Evolutionary conservation across 2,797 vertebrate genomes (phyloP).

Genomic region (Acropternis orthonyx): DNA sequence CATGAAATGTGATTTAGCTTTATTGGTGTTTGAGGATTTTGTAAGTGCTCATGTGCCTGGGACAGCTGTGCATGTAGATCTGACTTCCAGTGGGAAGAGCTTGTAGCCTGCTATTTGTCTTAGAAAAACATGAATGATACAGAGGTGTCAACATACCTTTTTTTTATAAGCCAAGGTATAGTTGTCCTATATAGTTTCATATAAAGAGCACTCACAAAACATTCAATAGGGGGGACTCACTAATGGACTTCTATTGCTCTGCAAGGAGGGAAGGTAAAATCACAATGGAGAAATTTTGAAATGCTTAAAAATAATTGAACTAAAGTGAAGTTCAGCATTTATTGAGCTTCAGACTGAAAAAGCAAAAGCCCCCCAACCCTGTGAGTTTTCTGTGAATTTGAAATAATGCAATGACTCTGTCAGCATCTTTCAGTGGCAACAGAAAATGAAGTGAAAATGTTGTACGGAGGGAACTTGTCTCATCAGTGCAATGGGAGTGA

Average conservation of each 20-base stretch:
- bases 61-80: not conserved
- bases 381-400: constrained; percentile 15
- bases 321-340: constrained; percentile 57
- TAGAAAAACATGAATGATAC: constrained; percentile 34
- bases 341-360: constrained; percentile 10
- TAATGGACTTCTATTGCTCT: constrained; percentile 17
- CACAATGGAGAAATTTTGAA: constrained; percentile 54
- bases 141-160: not conserved
- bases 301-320: constrained; percentile 50
- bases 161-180: not conserved
- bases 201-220: not conserved
- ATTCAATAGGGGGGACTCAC: not conserved
- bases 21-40: not conserved
- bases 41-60: fast-evolving
- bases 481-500: constrained; percentile 24
- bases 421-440: not conserved
- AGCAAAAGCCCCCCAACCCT: not conserved
- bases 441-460: constrained; percentile 3
- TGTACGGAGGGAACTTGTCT: not conserved
- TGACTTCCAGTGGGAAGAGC: not conserved
- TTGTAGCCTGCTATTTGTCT: not conserved
- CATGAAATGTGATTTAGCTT: not conserved
- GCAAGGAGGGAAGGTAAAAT: constrained; percentile 43
- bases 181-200: not conserved
- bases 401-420: not conserved